Conservation (phyloP, 2,797 vertebrate species). For the Gymnopithys bicolor region DNA sequence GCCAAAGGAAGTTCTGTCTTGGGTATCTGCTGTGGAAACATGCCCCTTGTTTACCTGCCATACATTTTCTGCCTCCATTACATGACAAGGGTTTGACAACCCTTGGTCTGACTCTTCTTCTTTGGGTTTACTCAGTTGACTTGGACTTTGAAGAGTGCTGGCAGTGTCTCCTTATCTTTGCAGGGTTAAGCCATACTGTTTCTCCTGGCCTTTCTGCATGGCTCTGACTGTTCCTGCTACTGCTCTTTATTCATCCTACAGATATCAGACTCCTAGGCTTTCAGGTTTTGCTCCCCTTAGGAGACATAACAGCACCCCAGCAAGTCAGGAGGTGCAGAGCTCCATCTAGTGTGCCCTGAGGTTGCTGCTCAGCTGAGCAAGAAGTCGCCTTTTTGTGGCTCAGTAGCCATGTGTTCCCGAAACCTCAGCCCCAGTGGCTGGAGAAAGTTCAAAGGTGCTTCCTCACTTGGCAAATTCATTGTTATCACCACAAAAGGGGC, state of each 20-base stretch:
- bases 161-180: not conserved
- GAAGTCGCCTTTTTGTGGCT: not conserved
- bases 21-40: not conserved
- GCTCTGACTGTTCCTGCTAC: not conserved
- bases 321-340: not conserved
- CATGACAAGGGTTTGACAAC: not conserved
- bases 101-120: not conserved
- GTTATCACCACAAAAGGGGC: not conserved
- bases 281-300: not conserved
- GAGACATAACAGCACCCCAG: not conserved
- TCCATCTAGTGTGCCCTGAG: not conserved
- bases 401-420: not conserved
- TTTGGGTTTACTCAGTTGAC: not conserved
- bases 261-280: not conserved
- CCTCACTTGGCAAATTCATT: not conserved
- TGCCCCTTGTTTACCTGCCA: not conserved
- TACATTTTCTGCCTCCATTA: not conserved
- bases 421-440: not conserved
- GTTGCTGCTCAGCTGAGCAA: not conserved
- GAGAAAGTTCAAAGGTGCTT: not conserved
- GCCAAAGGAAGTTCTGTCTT: conserved; percentile 21
- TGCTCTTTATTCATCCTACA: not conserved
- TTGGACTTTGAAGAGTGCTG: not conserved
- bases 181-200: not conserved
- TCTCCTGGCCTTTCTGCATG: not conserved